Conservation (phyloP, 2,888 invertebrate species). For the Euplagia quadripunctaria region DNA sequence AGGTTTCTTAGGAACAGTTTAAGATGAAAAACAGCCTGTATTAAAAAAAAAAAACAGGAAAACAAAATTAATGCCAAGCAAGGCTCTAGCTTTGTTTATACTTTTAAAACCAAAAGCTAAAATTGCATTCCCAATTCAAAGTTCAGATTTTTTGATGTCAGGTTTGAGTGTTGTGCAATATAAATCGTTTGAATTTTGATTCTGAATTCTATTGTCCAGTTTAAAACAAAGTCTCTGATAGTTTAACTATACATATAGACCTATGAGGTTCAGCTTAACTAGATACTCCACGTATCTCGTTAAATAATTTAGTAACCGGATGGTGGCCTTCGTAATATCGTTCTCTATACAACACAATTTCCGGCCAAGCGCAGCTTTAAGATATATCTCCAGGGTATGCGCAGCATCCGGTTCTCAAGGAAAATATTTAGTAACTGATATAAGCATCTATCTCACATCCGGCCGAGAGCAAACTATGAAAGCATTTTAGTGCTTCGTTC, state of each 20-base stretch:
- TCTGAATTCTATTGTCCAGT: not conserved
- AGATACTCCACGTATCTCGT: not conserved
- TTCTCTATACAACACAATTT: not conserved
- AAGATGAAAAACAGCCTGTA: too few species aligned
- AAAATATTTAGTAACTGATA: not conserved
- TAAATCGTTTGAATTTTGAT: too few species aligned
- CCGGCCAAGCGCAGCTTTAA: not conserved
- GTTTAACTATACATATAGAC: not conserved
- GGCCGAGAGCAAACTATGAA: not conserved
- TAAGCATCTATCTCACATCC: not conserved
- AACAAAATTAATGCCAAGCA: too few species aligned
- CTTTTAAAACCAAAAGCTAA: too few species aligned
- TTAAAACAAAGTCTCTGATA: not conserved
- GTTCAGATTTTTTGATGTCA: too few species aligned
- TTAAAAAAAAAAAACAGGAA: too few species aligned
- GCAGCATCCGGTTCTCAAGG: not conserved
- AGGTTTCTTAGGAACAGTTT: too few species aligned
- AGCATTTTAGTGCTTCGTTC: not conserved
- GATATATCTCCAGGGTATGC: conserved; percentile 1
- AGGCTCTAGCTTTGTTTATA: too few species aligned
- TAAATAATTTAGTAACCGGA: not conserved
- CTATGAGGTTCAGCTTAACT: not conserved
- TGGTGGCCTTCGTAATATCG: not conserved
- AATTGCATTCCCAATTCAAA: too few species aligned
- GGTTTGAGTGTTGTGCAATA: too few species aligned